These are phyloP conservation scores for Gallinago nigripennis DNA, from an alignment of 2,797 vertebrate species.

Conservation along the genomic window DNA sequence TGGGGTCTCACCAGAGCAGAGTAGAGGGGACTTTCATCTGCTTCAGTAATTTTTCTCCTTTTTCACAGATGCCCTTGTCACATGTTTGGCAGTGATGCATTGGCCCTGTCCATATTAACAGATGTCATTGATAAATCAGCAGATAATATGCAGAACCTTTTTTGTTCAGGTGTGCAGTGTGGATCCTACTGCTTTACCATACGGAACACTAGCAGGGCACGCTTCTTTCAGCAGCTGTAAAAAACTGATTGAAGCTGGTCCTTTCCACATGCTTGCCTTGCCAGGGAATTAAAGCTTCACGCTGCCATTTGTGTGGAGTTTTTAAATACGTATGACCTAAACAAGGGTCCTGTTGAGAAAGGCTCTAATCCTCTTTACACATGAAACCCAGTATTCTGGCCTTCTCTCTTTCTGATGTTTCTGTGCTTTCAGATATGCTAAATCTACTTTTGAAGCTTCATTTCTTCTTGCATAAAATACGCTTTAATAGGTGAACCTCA, in stretches of 20 bases:
- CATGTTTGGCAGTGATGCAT: not conserved
- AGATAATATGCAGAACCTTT: not conserved
- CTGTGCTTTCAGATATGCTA: slow-evolving; percentile 23
- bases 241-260: not conserved
- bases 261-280: not conserved
- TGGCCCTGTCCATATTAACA: not conserved
- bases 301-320: not conserved
- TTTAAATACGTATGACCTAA: slow-evolving; percentile 30
- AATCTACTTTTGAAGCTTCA: not conserved
- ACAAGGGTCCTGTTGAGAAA: not conserved
- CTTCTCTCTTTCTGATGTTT: not conserved
- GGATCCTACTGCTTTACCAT: not conserved
- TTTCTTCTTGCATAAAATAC: not conserved
- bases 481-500: not conserved
- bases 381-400: not conserved
- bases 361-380: not conserved
- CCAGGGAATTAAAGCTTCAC: slow-evolving; percentile 1
- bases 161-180: not conserved
- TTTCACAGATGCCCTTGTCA: not conserved
- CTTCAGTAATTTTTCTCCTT: not conserved
- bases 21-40: not conserved
- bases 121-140: not conserved
- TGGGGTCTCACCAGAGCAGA: too few relatives aligned
- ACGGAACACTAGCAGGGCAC: not conserved
- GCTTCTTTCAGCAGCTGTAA: slow-evolving; percentile 16